These are phyloP conservation scores for Drosophila kanapiae DNA, from an alignment of 1,140 invertebrate genomes.

Conservation along the genomic window DNA sequence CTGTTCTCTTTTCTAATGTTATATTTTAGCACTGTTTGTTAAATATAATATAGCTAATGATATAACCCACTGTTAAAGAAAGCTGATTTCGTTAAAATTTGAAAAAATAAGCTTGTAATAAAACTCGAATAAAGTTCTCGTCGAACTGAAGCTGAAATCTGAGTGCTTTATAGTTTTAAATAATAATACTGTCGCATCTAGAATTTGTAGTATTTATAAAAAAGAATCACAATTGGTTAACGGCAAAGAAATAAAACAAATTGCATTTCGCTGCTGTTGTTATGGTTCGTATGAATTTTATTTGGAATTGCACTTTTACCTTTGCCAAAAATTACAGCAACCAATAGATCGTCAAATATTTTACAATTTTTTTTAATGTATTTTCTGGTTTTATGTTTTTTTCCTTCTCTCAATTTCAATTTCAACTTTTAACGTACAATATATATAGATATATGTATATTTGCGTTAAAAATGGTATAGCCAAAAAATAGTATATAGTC, in stretches of 20 bases:
- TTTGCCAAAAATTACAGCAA: constrained; percentile 76
- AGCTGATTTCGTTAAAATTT: no score
- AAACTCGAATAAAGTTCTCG: no score
- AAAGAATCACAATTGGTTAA: neutral
- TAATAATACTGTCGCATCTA: neutral
- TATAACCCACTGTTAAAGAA: no score
- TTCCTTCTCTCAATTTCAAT: constrained; percentile 6
- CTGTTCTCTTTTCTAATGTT: no score
- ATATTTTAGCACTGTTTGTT: no score
- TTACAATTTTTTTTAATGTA: constrained; percentile 70
- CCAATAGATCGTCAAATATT: constrained; percentile 61
- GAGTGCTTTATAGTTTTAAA: no score
- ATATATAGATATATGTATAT: constrained; percentile 43
- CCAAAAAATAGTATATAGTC: constrained; percentile 69
- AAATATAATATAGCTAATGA: no score
- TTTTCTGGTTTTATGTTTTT: constrained; percentile 57
- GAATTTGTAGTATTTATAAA: no score
- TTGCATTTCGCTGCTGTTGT: constrained; percentile 35
- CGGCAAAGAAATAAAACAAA: neutral
- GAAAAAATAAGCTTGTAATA: no score
- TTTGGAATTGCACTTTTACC: constrained; percentile 77
- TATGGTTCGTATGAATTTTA: constrained; percentile 74
- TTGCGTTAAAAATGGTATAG: constrained; percentile 69
- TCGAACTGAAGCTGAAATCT: no score
- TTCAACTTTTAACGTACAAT: constrained; percentile 53